Evolutionary conservation across 2,113 vertebrate species (phyloP), one percentile per base, ranked within the genome.

Genomic region (Mus spicilegus): DNA sequence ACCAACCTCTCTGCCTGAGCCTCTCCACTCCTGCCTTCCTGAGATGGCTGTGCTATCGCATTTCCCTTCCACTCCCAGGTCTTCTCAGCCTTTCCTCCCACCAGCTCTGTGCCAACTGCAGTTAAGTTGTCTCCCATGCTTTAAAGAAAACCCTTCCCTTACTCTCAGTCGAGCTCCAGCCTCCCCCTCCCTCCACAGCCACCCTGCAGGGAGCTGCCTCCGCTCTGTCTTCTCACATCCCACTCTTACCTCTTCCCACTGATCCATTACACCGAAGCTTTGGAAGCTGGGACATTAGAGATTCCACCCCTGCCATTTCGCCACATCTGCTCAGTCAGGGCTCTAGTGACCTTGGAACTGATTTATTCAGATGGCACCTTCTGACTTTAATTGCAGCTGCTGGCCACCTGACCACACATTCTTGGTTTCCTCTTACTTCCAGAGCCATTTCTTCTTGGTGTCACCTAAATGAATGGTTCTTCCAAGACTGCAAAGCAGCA

Each of bases 211-310:
- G 73, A 96, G 97, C 97, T 94, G 97, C 97, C 97, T 87, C 95
- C 96, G 80, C 93, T 82, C 54, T 19, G 91, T 93, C 95, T 98
- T 96, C 96, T 95, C 97, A 97, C 97, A 93, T 97, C 97, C 97
- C 93, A 95, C 97, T 90, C 96, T 28, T 67, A 77, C 56, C 86
- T 95, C 96, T 77, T 89, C 96, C 92, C 77, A 94, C 95, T 95
- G 96, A 95, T 95, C 39, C 0, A 92, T 95, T 87, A 95, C 94
- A 95, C 1, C 46, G 63, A 97, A 94, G 89, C 95, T 94, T 94
- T 91, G 61, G 77, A 91, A 96, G 90, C 95, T 78, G 96, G 1
- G 58, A 58, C 89, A 93, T 96, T 94, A 94, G 6, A 78, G 92
- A 95, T 94, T 95, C 96, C 87, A 0, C 97, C 96, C 87, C 91